These are phyloP conservation scores for Drosophila lacicola DNA, from an alignment of 2,888 invertebrate genomes.

Conservation along the genomic window DNA sequence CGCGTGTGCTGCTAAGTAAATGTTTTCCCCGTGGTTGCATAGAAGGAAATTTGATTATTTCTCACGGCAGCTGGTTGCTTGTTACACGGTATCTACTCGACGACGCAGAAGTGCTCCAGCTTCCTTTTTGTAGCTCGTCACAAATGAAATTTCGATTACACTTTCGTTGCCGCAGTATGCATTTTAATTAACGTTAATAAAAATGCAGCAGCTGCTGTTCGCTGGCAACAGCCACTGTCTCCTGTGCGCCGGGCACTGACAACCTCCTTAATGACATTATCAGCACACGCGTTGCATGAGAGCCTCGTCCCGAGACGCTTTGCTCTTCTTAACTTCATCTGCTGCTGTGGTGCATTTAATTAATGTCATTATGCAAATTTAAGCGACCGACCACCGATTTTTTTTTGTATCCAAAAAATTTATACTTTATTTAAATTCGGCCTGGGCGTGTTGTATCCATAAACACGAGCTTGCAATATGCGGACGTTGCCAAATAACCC, in stretches of 20 bases:
- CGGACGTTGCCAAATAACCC: neutral
- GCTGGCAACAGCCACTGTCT: neutral
- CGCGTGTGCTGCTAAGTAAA: too few species aligned
- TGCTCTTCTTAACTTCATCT: slow-evolving; percentile 16
- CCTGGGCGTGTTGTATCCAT: slow-evolving; percentile 25
- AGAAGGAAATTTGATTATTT: too few species aligned
- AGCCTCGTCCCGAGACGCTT: slow-evolving; percentile 39
- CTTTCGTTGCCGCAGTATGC: slow-evolving; percentile 61
- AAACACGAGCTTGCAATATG: neutral
- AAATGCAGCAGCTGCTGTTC: slow-evolving; percentile 23
- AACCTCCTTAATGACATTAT: slow-evolving; percentile 68
- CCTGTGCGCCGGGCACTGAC: neutral
- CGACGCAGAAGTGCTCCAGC: neutral
- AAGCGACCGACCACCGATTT: slow-evolving; percentile 57
- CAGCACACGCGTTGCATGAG: slow-evolving; percentile 65
- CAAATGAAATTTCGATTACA: slow-evolving; percentile 76
- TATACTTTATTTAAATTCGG: slow-evolving; percentile 65
- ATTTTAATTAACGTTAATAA: slow-evolving; percentile 78
- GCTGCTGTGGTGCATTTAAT: slow-evolving; percentile 66
- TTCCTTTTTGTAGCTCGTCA: slow-evolving; percentile 23
- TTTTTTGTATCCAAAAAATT: slow-evolving; percentile 53
- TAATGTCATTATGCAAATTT: slow-evolving; percentile 78
- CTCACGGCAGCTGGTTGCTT: too few species aligned
- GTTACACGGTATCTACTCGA: neutral
- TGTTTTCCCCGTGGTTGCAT: too few species aligned